phyloP scores from a whole-genome alignment of 2,113 vertebrate genomes.

The Pundamilia nyererei region DNA sequence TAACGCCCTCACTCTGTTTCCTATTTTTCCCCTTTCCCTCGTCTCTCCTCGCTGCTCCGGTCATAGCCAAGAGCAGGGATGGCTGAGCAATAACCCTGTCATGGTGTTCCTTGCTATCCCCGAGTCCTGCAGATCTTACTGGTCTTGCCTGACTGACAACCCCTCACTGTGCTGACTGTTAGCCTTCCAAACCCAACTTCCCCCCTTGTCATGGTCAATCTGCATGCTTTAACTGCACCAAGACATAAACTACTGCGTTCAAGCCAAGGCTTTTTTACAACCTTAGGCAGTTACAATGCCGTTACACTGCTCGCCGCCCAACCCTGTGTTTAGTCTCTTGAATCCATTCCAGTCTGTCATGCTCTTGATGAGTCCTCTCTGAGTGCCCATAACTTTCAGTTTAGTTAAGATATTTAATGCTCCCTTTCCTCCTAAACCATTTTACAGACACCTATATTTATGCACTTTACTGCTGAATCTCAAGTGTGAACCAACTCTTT shows the following conservation, averaged over 20 bases:
- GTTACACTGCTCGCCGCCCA: not conserved
- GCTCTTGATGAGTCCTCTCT: not conserved
- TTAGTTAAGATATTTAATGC: constrained; percentile 16
- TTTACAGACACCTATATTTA: constrained; percentile 3
- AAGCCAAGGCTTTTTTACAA: not conserved
- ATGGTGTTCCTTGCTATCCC: constrained; percentile 51
- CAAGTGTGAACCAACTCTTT: not conserved
- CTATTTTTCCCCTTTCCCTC: not conserved
- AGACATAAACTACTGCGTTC: not conserved
- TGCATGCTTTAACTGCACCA: not conserved
- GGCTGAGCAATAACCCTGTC: constrained; percentile 29
- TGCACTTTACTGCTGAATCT: constrained; percentile 2
- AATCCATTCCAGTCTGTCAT: not conserved
- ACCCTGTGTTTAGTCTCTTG: not conserved
- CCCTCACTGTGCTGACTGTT: not conserved
- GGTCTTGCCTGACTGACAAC: not conserved
- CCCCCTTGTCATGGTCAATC: not conserved
- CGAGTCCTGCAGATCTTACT: constrained; percentile 15
- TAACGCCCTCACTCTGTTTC: not conserved
- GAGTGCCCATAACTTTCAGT: not conserved
- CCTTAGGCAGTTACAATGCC: not conserved
- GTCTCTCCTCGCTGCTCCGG: constrained; percentile 2
- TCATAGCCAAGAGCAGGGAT: constrained; percentile 28
- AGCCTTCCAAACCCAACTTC: constrained; percentile 6
- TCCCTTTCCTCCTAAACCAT: not conserved